These are phyloP conservation scores for Periophthalmodon schlosseri DNA, from an alignment of 2,113 vertebrate species.

Conservation along the genomic window DNA sequence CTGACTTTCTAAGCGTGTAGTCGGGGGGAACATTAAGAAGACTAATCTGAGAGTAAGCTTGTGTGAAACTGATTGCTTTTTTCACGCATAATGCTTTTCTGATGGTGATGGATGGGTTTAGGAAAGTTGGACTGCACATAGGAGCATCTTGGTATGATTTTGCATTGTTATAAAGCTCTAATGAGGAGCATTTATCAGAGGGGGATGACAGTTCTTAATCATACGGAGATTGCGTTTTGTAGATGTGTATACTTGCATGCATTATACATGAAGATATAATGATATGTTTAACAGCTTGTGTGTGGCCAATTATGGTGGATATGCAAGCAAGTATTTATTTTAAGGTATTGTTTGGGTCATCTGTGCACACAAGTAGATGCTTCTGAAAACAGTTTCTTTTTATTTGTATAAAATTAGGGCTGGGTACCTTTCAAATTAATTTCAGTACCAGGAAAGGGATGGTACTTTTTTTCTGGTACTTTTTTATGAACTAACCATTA, in stretches of 20 bases:
- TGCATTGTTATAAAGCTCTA: constrained; percentile 31
- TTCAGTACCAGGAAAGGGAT: no score
- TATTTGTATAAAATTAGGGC: not conserved
- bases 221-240: constrained; percentile 8
- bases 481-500: no score
- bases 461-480: no score
- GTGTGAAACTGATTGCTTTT: constrained; percentile 52
- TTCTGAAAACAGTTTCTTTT: not conserved
- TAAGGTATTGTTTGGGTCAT: not conserved
- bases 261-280: not conserved
- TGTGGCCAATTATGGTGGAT: not conserved
- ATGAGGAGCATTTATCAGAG: constrained; percentile 49
- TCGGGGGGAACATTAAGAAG: constrained; percentile 38
- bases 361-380: not conserved
- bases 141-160: constrained; percentile 23
- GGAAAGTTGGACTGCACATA: constrained; percentile 18
- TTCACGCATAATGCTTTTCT: constrained; percentile 18
- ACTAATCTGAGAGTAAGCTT: constrained; percentile 53
- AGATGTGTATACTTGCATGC: not conserved
- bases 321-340: not conserved
- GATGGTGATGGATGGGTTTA: constrained; percentile 51
- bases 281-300: not conserved
- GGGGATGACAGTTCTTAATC: constrained; percentile 9
- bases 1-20: constrained; percentile 7
- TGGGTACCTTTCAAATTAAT: not conserved